A percentile compares a stretch with the other conserved stretches of the same genome.
Evolutionary conservation across 2,113 vertebrate species (phyloP).

Genomic region (Cisticola juncidis): DNA sequence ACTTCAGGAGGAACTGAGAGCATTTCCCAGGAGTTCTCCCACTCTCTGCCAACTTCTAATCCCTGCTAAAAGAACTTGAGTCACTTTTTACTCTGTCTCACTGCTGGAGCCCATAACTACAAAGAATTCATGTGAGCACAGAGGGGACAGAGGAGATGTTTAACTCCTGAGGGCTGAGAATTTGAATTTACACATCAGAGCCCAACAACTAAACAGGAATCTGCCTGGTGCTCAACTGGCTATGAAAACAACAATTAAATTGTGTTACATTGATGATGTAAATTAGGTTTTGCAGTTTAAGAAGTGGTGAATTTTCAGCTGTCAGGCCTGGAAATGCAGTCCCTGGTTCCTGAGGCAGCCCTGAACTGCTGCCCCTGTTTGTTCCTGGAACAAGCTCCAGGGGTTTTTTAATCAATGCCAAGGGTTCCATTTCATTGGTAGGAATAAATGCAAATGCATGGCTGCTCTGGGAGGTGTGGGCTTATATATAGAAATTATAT

Average conservation of each 20-base stretch:
- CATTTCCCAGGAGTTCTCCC: neutral
- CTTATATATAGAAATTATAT: fast-evolving
- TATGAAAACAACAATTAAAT: neutral
- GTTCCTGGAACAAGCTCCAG: neutral
- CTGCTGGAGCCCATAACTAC: neutral
- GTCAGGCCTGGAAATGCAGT: neutral
- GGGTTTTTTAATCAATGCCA: neutral
- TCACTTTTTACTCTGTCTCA: neutral
- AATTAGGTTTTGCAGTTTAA: neutral
- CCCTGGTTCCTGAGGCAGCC: neutral
- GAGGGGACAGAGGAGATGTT: neutral
- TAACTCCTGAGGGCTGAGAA: neutral
- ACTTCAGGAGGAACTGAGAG: neutral
- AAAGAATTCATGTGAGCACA: neutral
- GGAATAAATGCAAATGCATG: neutral
- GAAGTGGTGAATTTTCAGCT: neutral
- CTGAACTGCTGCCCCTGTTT: neutral
- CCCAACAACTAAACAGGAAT: neutral
- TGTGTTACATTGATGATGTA: neutral
- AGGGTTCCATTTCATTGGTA: neutral
- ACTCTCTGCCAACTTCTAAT: neutral
- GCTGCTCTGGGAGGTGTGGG: neutral
- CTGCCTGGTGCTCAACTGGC: neutral
- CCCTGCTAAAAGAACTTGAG: neutral
- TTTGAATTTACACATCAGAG: neutral